Percentiles rank a stretch among this genome's conserved stretches.
These are phyloP conservation scores for Aplysia californica DNA, from an alignment of 1,140 invertebrate species.

Conservation along the genomic window DNA sequence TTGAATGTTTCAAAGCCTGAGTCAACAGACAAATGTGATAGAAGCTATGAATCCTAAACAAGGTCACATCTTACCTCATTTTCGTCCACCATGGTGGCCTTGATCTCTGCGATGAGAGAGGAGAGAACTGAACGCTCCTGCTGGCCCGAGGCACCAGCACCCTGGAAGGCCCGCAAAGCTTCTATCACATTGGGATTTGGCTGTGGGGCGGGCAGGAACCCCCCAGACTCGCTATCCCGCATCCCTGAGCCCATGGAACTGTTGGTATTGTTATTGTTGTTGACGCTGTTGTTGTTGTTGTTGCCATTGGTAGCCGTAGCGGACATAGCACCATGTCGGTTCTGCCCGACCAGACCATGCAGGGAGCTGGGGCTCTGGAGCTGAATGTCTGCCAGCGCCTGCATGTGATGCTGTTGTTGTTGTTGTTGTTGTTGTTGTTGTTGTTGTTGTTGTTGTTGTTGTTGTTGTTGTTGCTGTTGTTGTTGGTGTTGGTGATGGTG, in stretches of 20 bases:
- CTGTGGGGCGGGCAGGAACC: background rate
- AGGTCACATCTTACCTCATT: conserved; percentile 41
- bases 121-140: conserved; percentile 45
- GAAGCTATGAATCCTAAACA: no score
- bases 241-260: background rate
- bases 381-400: conserved; percentile 4
- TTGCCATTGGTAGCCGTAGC: no score
- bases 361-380: conserved; percentile 15
- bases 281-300: conserved; percentile 3
- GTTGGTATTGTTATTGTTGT: conserved; percentile 5
- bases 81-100: conserved; percentile 59
- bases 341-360: no score
- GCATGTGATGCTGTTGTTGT: conserved; percentile 19
- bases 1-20: no score
- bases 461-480: conserved; percentile 7
- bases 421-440: conserved; percentile 34
- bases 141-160: background rate
- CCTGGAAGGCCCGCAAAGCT: conserved; percentile 20
- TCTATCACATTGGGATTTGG: conserved; percentile 31
- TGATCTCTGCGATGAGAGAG: conserved; percentile 59
- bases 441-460: no score
- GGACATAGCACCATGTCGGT: no score
- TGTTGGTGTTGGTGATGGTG: background rate
- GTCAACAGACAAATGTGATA: no score
- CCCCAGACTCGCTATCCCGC: background rate